Base-by-base conservation (phyloP, 2,113 vertebrate species). In the Nibea coibor region DNA sequence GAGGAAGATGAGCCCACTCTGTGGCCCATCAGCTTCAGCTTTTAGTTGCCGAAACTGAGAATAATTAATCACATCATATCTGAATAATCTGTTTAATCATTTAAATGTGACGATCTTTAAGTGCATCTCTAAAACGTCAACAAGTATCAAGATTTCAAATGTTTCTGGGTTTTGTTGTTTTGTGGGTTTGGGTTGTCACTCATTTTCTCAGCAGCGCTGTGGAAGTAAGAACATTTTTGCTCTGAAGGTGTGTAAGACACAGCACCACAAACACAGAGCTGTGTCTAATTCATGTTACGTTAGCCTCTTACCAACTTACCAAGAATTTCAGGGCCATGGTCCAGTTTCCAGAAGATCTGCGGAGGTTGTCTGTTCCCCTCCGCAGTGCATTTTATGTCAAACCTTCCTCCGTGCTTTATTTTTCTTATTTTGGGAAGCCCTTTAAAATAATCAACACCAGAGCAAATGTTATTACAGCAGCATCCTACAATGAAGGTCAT, bases 331-430 rank as follows among this genome's bases (percentile, higher is more conserved):
- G 94, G 61, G 10, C 72, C 87, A 17, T 72, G 28, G 24, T 87
- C 53, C 8, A 95, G 4, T 17, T 78, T 57, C 94, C 94, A 95
- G 39, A 63, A 92, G 39, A 96, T 90, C 78, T 80, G 59, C 1
- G 94, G 92, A 43, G 83, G 81, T 9, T 68, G 8, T 42, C 66
- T 28, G 53, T 86, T 95, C 20, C 75, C 93, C 20, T 77, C 73
- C n/a, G 92, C 92, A 14, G 82, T 72, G 63, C 95, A 96, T 73
- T 89, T 93, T 31, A 95, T 42, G 1, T 78, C 20, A 35, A 35
- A 59, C 48, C 26, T 61, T 70, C 71, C 89, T 1, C 66, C 43
- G 68, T 91, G 62, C 19, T 80, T 71, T n/a, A 28, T 15, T 12
- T 50, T 47, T 20, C 39, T 53, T 20, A 95, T 86, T 75, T 45